Evolutionary conservation across 1,140 invertebrate species (phyloP).

Genomic region (Polyergus mexicanus): DNA sequence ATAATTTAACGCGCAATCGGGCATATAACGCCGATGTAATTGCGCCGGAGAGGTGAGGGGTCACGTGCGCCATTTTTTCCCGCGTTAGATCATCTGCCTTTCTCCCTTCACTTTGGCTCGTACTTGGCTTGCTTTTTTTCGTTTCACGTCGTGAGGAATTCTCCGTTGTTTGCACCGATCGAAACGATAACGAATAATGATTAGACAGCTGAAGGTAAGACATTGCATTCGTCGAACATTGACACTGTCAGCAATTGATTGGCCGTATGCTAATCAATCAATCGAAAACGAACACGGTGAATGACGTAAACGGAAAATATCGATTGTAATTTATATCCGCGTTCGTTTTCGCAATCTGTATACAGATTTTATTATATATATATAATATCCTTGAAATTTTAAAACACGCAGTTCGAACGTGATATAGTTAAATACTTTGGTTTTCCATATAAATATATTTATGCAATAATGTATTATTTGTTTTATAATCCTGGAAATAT

Average conservation of each 20-base stretch:
- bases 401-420: neutral
- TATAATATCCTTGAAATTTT: constrained; percentile 5
- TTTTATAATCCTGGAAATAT: neutral
- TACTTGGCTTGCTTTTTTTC: constrained; percentile 32
- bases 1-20: constrained; percentile 59
- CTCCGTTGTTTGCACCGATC: constrained; percentile 30
- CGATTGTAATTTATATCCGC: neutral
- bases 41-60: constrained; percentile 22
- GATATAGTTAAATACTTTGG: neutral
- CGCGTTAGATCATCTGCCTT: constrained; percentile 68
- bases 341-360: neutral
- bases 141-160: constrained; percentile 14
- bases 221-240: neutral
- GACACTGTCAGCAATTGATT: neutral
- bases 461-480: neutral
- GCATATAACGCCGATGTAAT: constrained; percentile 58
- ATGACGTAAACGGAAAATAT: neutral
- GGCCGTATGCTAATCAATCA: constrained; percentile 14
- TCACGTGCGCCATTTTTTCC: constrained; percentile 53
- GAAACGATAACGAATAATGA: constrained; percentile 50
- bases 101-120: constrained; percentile 49
- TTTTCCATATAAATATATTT: neutral
- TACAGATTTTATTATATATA: neutral
- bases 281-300: neutral
- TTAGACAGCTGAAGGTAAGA: constrained; percentile 21